Evolutionary conservation across 1,140 invertebrate genomes (phyloP).

Genomic region (Caenorhabditis tropicalis): DNA sequence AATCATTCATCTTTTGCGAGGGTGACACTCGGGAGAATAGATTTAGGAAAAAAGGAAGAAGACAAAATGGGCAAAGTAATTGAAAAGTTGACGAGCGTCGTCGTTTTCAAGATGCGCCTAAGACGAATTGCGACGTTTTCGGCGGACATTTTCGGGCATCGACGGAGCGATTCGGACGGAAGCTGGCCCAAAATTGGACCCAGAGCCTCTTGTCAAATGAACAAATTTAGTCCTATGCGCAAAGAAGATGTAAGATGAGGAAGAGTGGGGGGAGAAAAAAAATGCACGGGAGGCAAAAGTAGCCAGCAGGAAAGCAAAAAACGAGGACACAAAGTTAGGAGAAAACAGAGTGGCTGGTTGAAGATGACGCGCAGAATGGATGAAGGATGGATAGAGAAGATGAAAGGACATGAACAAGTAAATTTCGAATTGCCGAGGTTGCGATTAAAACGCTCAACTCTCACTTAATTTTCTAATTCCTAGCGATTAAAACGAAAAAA

Average conservation of each 20-base stretch:
- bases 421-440: neutral
- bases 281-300: conserved; percentile 21
- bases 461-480: neutral
- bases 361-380: conserved; percentile 16
- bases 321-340: conserved; percentile 23
- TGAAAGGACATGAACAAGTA: conserved; percentile 6
- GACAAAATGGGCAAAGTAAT: conserved; percentile 30
- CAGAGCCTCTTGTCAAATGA: neutral
- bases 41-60: conserved; percentile 20
- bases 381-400: conserved; percentile 28
- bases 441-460: neutral
- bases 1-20: conserved; percentile 41
- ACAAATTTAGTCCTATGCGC: neutral
- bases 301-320: neutral
- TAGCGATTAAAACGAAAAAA: neutral
- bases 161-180: neutral
- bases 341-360: neutral
- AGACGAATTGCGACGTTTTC: conserved; percentile 26
- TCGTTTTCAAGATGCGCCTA: conserved; percentile 38
- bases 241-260: neutral
- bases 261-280: neutral
- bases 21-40: conserved; percentile 39
- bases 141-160: neutral
- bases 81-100: conserved; percentile 44
- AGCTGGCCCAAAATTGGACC: neutral